These are phyloP conservation scores for Gymnoscopelus microlampas DNA, from an alignment of 2,797 vertebrate genomes.

Conservation along the genomic window DNA sequence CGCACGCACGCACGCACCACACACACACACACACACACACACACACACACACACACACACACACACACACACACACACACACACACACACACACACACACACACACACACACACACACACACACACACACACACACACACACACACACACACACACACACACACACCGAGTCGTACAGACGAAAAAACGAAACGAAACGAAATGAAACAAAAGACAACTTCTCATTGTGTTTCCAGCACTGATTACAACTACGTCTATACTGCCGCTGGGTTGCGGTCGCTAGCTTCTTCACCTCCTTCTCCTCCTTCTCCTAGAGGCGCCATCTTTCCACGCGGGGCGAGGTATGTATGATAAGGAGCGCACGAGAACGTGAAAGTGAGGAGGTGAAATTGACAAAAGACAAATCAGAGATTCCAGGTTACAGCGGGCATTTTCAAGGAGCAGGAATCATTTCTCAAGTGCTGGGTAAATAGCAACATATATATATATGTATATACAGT, in stretches of 20 bases:
- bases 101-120: constrained; percentile 7
- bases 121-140: constrained; percentile 17
- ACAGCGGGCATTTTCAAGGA: constrained; percentile 52
- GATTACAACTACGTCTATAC: constrained; percentile 74
- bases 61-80: background rate
- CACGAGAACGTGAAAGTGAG: constrained; percentile 35
- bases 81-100: background rate
- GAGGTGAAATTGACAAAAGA: constrained; percentile 71
- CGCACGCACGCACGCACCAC: too few species aligned
- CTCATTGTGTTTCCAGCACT: constrained; percentile 43
- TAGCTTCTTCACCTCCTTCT: constrained; percentile 78
- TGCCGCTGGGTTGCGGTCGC: constrained; percentile 36
- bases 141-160: background rate
- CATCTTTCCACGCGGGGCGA: constrained; percentile 70
- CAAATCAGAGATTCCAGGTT: constrained; percentile 64
- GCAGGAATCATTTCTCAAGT: too few species aligned
- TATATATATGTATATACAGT: too few species aligned
- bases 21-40: background rate
- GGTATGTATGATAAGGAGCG: constrained; percentile 66
- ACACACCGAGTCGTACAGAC: constrained; percentile 51
- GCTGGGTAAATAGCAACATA: too few species aligned
- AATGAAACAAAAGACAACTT: constrained; percentile 62
- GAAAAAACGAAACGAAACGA: constrained; percentile 48
- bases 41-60: too few species aligned
- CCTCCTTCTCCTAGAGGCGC: constrained; percentile 76